Conservation (phyloP, 2,888 invertebrate species). For the Acanthococcus lagerstroemiae region DNA sequence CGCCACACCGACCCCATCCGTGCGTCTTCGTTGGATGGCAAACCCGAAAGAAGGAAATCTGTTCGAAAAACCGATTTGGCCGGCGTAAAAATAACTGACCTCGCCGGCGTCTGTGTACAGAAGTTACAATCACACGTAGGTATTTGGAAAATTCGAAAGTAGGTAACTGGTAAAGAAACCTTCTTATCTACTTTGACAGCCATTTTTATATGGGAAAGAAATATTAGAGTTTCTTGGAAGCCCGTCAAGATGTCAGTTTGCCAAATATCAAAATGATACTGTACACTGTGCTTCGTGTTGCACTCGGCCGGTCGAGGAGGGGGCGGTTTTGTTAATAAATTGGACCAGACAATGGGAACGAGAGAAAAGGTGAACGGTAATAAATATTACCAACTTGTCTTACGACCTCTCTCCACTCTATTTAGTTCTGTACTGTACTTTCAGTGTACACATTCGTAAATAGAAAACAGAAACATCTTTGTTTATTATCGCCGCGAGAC, state of each 20-base stretch:
- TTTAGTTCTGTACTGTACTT: too few species aligned
- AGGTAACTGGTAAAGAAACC: conserved; percentile 18
- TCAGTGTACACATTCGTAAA: too few species aligned
- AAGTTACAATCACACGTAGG: not conserved
- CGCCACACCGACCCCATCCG: too few species aligned
- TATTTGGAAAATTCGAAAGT: conserved; percentile 5
- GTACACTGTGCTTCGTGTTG: not conserved
- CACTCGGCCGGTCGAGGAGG: conserved; percentile 2
- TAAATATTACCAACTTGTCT: conserved; percentile 5
- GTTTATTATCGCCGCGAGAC: too few species aligned
- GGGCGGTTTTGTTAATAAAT: conserved; percentile 21
- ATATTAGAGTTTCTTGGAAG: conserved; percentile 11
- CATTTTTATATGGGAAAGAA: conserved; percentile 25
- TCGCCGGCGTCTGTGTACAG: not conserved
- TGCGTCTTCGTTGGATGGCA: too few species aligned
- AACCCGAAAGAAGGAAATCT: too few species aligned
- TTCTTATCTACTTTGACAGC: conserved; percentile 15
- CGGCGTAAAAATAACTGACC: not conserved
- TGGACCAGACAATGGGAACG: conserved; percentile 16
- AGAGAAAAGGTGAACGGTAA: conserved; percentile 17
- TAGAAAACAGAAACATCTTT: too few species aligned
- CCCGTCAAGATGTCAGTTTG: conserved; percentile 21
- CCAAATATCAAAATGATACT: conserved; percentile 29
- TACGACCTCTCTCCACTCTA: too few species aligned
- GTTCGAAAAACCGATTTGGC: not conserved